A percentile compares a stretch with the other conserved stretches of the same genome.
These are phyloP conservation scores for Catharus ustulatus DNA, from an alignment of 2,797 vertebrate genomes.

Conservation along the genomic window DNA sequence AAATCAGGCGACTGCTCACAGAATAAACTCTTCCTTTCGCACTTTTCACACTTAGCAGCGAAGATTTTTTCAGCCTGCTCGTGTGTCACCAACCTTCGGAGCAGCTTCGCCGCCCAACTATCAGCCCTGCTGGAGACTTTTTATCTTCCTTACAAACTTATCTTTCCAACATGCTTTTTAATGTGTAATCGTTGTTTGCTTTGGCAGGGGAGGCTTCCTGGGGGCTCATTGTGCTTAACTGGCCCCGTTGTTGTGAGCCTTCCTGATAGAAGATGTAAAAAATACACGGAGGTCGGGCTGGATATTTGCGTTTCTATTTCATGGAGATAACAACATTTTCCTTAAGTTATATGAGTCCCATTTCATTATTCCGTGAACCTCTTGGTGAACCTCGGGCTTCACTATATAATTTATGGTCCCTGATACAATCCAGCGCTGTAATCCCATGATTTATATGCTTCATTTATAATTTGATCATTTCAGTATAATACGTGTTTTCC, in stretches of 20 bases:
- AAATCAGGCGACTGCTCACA: constrained; percentile 36
- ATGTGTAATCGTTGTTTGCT: constrained; percentile 40
- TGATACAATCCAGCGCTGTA: constrained; percentile 75
- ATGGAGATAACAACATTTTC: constrained; percentile 49
- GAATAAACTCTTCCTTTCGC: constrained; percentile 30
- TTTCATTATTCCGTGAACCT: constrained; percentile 77
- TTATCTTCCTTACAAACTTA: constrained; percentile 49
- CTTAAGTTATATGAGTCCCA: constrained; percentile 61
- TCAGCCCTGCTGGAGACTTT: constrained; percentile 40
- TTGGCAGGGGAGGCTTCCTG: constrained; percentile 36
- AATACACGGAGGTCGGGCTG: constrained; percentile 34
- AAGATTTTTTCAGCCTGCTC: constrained; percentile 15
- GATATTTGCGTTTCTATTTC: constrained; percentile 55
- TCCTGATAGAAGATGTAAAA: constrained; percentile 24
- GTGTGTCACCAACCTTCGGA: neutral
- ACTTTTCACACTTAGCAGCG: neutral
- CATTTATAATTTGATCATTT: constrained; percentile 85
- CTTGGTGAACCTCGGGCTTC: constrained; percentile 72
- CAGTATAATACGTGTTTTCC: constrained; percentile 75
- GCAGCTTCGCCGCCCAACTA: constrained; percentile 6
- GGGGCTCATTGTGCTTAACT: constrained; percentile 25
- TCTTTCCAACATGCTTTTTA: constrained; percentile 27
- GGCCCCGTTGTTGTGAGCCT: constrained; percentile 27
- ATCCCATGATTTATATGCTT: constrained; percentile 82
- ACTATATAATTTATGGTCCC: constrained; percentile 79